phyloP scores from a whole-genome alignment of 2,888 invertebrate genomes.

The Lepetodrilus schrolli region DNA sequence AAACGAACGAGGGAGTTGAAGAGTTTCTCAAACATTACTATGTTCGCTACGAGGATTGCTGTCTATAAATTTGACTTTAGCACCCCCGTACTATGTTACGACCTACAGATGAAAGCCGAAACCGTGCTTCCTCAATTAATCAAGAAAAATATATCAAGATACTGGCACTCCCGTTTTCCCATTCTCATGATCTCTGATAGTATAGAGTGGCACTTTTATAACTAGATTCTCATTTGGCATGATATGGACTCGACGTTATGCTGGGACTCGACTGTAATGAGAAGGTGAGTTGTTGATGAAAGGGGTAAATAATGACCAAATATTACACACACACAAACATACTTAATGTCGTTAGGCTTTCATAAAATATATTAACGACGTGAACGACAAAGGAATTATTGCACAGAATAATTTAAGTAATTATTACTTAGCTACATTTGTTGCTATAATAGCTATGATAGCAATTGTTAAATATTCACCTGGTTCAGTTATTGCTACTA shows the following conservation, averaged over 20 bases:
- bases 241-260: background rate
- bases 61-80: constrained; percentile 27
- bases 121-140: constrained; percentile 12
- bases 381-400: too few relatives aligned
- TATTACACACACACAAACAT: background rate
- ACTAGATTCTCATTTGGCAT: background rate
- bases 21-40: constrained; percentile 8
- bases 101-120: constrained; percentile 10
- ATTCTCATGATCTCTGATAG: background rate
- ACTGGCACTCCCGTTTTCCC: background rate
- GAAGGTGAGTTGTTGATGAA: background rate
- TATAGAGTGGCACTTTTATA: background rate
- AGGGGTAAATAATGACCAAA: background rate
- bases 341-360: too few relatives aligned
- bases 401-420: too few relatives aligned
- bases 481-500: too few relatives aligned
- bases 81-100: background rate
- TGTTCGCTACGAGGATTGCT: constrained; percentile 3
- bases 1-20: background rate
- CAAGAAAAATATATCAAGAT: constrained; percentile 10
- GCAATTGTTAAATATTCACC: too few relatives aligned
- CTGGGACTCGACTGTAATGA: background rate
- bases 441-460: too few relatives aligned
- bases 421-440: too few relatives aligned
- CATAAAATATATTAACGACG: too few relatives aligned